These are phyloP conservation scores for Aphelocoma californica DNA, from an alignment of 2,797 vertebrate species.

Conservation along the genomic window DNA sequence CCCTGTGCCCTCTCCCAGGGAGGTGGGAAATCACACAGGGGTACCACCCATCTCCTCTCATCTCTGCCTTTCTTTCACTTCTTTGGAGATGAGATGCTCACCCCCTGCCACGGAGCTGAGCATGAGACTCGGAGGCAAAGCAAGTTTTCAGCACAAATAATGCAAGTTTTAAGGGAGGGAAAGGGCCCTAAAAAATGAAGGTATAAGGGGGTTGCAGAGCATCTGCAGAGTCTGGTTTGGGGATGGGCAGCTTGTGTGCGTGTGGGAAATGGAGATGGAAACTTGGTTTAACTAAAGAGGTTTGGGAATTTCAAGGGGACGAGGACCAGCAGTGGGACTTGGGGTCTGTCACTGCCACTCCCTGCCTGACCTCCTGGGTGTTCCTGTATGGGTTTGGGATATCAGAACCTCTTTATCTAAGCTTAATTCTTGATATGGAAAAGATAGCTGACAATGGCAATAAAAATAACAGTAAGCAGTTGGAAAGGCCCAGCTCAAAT, in stretches of 20 bases:
- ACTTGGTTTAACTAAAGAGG: not conserved
- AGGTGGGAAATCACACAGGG: not conserved
- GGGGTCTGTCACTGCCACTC: fast-evolving
- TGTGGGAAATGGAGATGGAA: fast-evolving
- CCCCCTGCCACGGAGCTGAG: not conserved
- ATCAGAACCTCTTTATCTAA: not conserved
- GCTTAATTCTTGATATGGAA: not conserved
- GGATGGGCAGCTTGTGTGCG: not conserved
- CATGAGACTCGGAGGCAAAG: not conserved
- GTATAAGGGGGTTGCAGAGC: not conserved
- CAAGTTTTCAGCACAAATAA: not conserved
- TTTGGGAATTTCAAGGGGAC: not conserved
- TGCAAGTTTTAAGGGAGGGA: not conserved
- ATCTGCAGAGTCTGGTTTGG: not conserved
- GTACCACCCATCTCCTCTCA: not conserved
- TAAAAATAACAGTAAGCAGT: conserved; percentile 39
- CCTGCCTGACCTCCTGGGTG: not conserved
- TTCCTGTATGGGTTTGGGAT: not conserved
- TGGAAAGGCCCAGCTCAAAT: conserved; percentile 47
- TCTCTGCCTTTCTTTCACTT: not conserved
- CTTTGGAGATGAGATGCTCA: not conserved
- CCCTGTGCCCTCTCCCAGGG: not conserved
- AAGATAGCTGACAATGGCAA: conserved; percentile 45
- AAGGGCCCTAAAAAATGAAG: not conserved
- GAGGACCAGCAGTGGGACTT: not conserved